Percentiles rank a stretch among this genome's conserved stretches.
Conservation (phyloP, 1,140 invertebrate genomes). For the Leguminivora glycinivorella region DNA sequence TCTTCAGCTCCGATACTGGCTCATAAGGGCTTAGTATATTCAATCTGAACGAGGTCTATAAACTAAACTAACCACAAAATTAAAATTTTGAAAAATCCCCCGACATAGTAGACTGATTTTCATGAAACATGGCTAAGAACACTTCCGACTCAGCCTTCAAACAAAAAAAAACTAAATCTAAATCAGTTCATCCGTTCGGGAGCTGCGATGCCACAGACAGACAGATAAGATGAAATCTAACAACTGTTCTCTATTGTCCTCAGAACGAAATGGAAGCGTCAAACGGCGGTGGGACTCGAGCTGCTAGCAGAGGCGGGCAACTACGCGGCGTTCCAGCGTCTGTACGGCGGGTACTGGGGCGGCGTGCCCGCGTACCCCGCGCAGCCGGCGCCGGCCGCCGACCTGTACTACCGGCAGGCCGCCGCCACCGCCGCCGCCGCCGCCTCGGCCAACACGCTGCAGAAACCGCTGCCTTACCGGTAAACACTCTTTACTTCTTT, state of each 20-base stretch:
- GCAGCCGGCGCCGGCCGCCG: conserved; percentile 83
- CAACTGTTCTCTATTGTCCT: conserved; percentile 60
- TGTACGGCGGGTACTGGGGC: conserved; percentile 91
- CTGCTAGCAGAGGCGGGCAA: conserved; percentile 97
- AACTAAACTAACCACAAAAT: no score
- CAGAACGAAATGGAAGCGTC: conserved; percentile 99
- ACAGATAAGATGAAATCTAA: neutral
- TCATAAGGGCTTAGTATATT: no score
- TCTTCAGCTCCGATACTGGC: no score
- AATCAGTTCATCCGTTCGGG: no score
- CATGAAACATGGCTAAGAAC: no score
- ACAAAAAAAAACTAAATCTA: no score
- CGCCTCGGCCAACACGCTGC: conserved; percentile 87
- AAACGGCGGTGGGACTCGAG: conserved; percentile 97
- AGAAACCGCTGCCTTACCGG: conserved; percentile 93
- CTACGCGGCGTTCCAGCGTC: conserved; percentile 96
- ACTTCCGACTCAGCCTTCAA: no score
- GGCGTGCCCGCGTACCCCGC: conserved; percentile 79
- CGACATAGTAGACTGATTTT: no score
- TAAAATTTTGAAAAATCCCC: no score
- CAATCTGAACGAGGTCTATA: no score
- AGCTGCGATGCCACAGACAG: no score
- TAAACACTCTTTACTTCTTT: conserved; percentile 43
- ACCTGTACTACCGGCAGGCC: conserved; percentile 89
- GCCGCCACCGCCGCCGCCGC: conserved; percentile 85